Evolutionary conservation across 2,797 vertebrate species (phyloP), one percentile per base, ranked within the genome.

Genomic region (Mormyrops boulengeri): DNA sequence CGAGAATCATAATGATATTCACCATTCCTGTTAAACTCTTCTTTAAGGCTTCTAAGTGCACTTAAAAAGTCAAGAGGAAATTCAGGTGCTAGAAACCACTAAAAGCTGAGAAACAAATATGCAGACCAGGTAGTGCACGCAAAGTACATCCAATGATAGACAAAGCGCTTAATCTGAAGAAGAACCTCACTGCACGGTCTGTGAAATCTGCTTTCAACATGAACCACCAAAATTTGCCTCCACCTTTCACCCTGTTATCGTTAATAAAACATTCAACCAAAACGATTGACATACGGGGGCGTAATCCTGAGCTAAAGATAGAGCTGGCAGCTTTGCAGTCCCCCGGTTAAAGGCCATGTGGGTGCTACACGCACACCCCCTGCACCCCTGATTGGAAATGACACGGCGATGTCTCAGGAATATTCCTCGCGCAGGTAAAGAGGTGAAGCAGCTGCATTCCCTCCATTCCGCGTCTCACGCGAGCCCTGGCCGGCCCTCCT

Each of bases 401-500:
- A 85, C 47, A 22, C 47, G 0, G 47, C 9, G 44, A 85, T 22
- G 22, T 85, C 9, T 50, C 49, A n/a, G 82, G 47, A 85, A 85
- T 55, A 52, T 26, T 87, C 22, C 26, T 7, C 11, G n/a, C 8
- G 9, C 82, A 12, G 44, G 82, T 85, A 85, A 87, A 4, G 85
- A 86, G 49, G 85, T 52, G 49, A 55, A 86, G 26, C 26, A 87
- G 26, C 50, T 41, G 52, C 44, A 55, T 30, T 87, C 85, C 7
- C 50, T 57, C 30, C 41, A 49, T 66, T 85, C n/a, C 91, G 73
- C 9, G 9, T 90, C 91, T 93, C 92, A 92, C 80, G 88, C 91
- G 93, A 93, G 91, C 89, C 60, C 1, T 22, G 0, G 44, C 89
- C 89, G 92, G 77, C 90, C 93, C 91, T 90, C 30, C 38, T 3